Conservation (phyloP, 2,113 vertebrate species). For the Neodon shergylaensis region DNA sequence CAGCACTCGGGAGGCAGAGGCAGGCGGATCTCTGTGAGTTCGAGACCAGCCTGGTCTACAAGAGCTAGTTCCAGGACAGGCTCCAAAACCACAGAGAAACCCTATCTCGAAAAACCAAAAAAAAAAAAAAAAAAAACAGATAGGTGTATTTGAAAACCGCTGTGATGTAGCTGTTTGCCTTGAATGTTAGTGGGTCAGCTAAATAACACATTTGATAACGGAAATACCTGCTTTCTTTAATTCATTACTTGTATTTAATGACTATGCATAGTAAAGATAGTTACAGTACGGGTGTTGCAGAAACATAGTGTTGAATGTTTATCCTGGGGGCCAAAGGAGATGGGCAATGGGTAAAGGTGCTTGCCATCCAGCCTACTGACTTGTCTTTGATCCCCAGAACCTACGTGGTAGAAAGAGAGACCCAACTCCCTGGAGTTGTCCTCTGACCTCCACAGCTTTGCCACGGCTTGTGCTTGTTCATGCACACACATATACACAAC, state of each 20-base stretch:
- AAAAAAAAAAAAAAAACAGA: too few species aligned
- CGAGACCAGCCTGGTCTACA: too few species aligned
- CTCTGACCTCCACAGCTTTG: not conserved
- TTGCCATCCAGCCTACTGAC: not conserved
- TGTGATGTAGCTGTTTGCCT: not conserved
- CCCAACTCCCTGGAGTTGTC: not conserved
- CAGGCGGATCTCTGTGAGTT: too few species aligned
- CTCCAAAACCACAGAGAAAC: too few species aligned
- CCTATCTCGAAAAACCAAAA: too few species aligned
- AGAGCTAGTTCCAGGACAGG: too few species aligned
- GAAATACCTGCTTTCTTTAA: not conserved
- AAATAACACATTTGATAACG: constrained; percentile 10
- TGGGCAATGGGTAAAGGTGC: not conserved
- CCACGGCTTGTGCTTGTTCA: not conserved
- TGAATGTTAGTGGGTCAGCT: not conserved
- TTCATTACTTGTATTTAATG: constrained; percentile 35
- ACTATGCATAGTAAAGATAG: not conserved
- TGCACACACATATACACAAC: not conserved
- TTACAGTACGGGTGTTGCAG: not conserved
- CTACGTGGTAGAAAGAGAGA: not conserved
- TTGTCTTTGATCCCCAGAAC: not conserved
- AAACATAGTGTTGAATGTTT: not conserved
- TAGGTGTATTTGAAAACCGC: not conserved
- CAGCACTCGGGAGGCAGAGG: too few species aligned
- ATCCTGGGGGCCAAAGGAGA: not conserved